phyloP scores from a whole-genome alignment of 1,140 invertebrate genomes.

The Psilanteris sp. region DNA sequence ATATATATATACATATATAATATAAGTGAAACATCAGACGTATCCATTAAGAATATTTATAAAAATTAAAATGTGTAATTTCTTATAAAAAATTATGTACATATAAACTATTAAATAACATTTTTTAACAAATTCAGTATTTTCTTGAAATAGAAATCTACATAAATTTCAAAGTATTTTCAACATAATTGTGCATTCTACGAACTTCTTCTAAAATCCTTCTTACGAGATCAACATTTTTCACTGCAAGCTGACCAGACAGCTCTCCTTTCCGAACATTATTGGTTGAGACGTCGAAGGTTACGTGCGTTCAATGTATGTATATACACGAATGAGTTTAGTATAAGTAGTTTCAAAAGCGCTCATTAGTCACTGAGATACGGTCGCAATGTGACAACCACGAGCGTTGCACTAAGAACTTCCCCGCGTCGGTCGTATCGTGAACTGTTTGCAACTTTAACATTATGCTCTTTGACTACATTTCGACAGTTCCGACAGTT shows the following conservation, averaged over 20 bases:
- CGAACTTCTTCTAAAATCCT: slow-evolving; percentile 38
- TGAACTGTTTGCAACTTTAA: slow-evolving; percentile 75
- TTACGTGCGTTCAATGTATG: slow-evolving; percentile 29
- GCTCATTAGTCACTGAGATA: slow-evolving; percentile 77
- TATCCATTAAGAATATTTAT: too few species aligned
- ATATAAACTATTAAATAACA: too few species aligned
- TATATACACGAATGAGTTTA: slow-evolving; percentile 22
- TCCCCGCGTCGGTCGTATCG: slow-evolving; percentile 71
- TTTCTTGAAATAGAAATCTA: slow-evolving; percentile 18
- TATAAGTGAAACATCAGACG: too few species aligned
- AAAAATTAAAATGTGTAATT: too few species aligned
- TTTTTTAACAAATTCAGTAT: background rate
- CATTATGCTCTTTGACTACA: slow-evolving; percentile 76
- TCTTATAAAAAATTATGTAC: too few species aligned
- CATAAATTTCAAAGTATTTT: slow-evolving; percentile 39
- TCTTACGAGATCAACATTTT: slow-evolving; percentile 55
- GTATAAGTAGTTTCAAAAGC: slow-evolving; percentile 71
- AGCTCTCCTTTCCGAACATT: slow-evolving; percentile 44
- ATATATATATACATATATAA: too few species aligned
- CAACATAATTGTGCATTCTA: slow-evolving; percentile 43
- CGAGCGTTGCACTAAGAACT: slow-evolving; percentile 75
- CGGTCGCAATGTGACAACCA: slow-evolving; percentile 75
- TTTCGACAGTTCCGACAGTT: slow-evolving; percentile 78
- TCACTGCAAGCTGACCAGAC: slow-evolving; percentile 38
- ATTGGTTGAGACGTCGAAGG: slow-evolving; percentile 42